Evolutionary conservation across 2,888 invertebrate species (phyloP).

Genomic region (Lasioglossum morio): DNA sequence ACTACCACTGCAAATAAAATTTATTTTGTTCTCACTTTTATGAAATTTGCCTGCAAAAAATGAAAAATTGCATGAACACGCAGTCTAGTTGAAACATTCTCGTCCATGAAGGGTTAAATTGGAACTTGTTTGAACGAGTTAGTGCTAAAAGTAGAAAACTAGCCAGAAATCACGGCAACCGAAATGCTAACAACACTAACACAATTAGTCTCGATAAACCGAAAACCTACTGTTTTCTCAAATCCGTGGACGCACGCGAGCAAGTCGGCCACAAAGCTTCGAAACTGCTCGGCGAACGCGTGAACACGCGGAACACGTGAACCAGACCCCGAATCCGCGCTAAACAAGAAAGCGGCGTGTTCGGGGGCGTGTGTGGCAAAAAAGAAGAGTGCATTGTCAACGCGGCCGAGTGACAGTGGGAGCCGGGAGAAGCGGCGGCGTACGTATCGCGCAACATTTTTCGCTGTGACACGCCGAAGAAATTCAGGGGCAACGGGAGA

Average conservation of each 20-base stretch:
- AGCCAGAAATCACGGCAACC: too few relatives aligned
- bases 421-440: background rate
- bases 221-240: background rate
- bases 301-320: background rate
- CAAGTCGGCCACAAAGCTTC: background rate
- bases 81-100: too few relatives aligned
- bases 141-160: too few relatives aligned
- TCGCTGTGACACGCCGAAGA: conserved; percentile 65
- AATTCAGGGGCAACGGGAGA: conserved; percentile 65
- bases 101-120: too few relatives aligned
- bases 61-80: too few relatives aligned
- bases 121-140: too few relatives aligned
- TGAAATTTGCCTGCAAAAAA: too few relatives aligned
- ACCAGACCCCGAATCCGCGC: background rate
- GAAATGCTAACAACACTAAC: too few relatives aligned
- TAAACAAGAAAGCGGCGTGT: background rate
- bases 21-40: too few relatives aligned
- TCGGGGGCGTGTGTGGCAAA: background rate
- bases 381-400: conserved; percentile 30
- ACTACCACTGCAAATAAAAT: too few relatives aligned
- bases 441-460: conserved; percentile 51
- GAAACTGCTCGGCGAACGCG: background rate
- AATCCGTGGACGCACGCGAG: background rate
- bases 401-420: conserved; percentile 18
- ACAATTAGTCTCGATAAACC: background rate